Evolutionary conservation across 1,140 invertebrate genomes (phyloP).

Genomic region (Polypedilum pembai): DNA sequence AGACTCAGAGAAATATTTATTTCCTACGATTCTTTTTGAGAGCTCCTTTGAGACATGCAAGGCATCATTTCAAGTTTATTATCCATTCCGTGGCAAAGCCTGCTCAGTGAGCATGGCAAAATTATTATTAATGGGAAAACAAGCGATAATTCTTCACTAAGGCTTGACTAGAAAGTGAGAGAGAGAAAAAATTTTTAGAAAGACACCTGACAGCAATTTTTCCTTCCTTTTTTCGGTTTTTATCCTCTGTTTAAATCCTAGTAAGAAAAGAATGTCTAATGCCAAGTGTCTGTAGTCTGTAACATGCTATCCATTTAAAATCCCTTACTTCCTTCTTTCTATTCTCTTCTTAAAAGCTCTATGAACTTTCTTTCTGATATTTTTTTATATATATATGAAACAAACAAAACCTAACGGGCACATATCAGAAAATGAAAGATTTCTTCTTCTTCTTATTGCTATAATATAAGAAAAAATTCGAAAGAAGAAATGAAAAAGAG

Average conservation of each 20-base stretch:
- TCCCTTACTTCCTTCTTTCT: neutral
- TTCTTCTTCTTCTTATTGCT: neutral
- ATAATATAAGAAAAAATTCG: neutral
- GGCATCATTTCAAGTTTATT: constrained; percentile 12
- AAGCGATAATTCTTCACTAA: constrained; percentile 18
- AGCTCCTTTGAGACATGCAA: constrained; percentile 16
- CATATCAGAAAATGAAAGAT: constrained; percentile 8
- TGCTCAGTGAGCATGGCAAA: neutral
- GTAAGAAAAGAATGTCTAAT: neutral
- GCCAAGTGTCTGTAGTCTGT: neutral
- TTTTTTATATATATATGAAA: neutral
- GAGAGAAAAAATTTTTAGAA: neutral
- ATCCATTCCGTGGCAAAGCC: neutral
- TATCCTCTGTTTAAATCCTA: neutral
- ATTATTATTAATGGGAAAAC: constrained; percentile 14
- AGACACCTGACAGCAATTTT: constrained; percentile 3
- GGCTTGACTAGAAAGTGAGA: neutral
- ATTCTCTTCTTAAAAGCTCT: neutral
- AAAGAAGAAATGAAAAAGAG: neutral
- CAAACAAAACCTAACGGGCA: neutral
- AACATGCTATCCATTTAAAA: neutral
- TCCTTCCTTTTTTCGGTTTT: neutral
- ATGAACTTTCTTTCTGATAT: neutral
- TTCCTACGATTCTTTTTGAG: neutral
- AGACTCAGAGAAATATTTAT: neutral